These are phyloP conservation scores for Sinocyclocheilus maitianheensis DNA, from an alignment of 2,113 vertebrate genomes.

Conservation along the genomic window DNA sequence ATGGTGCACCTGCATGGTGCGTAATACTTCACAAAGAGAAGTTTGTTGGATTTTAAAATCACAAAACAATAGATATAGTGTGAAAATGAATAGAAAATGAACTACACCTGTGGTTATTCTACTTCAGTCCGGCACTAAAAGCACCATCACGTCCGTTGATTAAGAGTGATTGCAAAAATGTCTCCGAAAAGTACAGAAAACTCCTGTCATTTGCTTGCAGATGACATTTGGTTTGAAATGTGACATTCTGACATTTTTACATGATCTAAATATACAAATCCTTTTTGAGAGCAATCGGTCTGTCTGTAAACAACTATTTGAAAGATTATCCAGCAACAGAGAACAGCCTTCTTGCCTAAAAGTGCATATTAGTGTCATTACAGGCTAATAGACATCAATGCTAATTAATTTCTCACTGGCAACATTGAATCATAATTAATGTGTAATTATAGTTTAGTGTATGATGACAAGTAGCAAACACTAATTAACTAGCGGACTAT, in stretches of 20 bases:
- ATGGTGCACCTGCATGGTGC: background rate
- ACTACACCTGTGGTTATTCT: background rate
- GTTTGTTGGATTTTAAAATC: background rate
- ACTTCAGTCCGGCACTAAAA: background rate
- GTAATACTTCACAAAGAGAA: background rate
- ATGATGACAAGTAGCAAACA: too few relatives aligned
- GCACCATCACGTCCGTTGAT: background rate
- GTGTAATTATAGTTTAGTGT: background rate
- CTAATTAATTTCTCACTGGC: background rate
- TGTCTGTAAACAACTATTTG: background rate
- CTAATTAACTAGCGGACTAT: too few relatives aligned
- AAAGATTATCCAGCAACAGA: background rate
- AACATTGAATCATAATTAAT: background rate
- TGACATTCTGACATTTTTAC: background rate
- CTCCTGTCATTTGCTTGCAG: background rate
- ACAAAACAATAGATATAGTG: background rate
- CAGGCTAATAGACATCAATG: background rate
- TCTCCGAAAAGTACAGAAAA: background rate
- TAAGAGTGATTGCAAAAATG: background rate
- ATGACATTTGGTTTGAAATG: background rate
- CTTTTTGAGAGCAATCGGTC: background rate
- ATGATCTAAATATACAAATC: background rate
- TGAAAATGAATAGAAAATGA: background rate
- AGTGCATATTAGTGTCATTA: background rate
- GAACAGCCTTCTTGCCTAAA: background rate